Conservation (phyloP, 64 coral and sea anemone genomes). For the Acropora tenuis region DNA sequence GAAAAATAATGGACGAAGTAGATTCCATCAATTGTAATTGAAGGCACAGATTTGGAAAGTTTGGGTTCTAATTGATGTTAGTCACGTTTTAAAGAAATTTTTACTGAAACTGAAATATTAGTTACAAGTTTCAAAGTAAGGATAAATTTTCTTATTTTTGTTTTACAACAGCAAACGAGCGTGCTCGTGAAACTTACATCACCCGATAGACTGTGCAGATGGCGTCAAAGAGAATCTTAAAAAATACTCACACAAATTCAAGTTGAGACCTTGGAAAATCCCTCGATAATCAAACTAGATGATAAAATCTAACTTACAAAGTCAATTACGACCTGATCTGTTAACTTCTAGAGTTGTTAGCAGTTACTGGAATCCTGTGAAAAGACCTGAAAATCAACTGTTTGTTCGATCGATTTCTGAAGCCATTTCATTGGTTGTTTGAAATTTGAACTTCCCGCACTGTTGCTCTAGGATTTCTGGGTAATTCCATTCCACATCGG, state of each 20-base stretch:
- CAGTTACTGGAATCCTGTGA: background rate
- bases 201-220: too few relatives aligned
- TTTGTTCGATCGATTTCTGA: background rate
- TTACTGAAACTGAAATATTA: too few relatives aligned
- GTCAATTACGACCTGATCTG: background rate
- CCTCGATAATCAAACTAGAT: background rate
- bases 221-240: background rate
- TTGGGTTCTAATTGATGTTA: too few relatives aligned
- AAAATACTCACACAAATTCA: slow-evolving; percentile 4
- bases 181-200: too few relatives aligned
- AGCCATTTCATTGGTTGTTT: slow-evolving; percentile 33
- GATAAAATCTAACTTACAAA: background rate
- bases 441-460: slow-evolving; percentile 50
- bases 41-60: too few relatives aligned
- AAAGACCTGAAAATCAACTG: background rate
- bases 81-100: too few relatives aligned
- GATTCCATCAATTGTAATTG: too few relatives aligned
- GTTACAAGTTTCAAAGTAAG: too few relatives aligned
- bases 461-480: slow-evolving; percentile 14
- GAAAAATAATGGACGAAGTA: too few relatives aligned
- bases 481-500: background rate
- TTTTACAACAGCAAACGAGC: too few relatives aligned
- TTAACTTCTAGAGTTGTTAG: background rate
- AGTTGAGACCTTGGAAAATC: background rate
- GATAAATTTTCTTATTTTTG: too few relatives aligned